Conservation (phyloP, 2,113 vertebrate genomes). For the Seriola aureovittata region DNA sequence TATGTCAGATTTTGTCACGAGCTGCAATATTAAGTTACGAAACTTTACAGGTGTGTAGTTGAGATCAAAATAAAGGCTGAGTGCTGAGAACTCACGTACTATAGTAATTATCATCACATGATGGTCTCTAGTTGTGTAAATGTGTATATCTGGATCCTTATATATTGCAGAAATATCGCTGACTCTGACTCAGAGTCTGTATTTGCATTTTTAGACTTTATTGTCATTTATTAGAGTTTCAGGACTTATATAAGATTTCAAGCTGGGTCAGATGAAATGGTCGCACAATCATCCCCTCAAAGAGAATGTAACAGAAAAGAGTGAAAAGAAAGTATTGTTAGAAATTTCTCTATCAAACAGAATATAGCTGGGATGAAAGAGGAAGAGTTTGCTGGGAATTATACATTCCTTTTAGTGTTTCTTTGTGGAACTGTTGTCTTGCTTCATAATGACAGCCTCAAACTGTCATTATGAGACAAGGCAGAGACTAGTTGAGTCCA, state of each 20-base stretch:
- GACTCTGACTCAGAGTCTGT: too few relatives aligned
- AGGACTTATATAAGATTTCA: not conserved
- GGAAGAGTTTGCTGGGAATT: conserved; percentile 33
- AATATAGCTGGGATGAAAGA: conserved; percentile 30
- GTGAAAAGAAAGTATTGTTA: conserved; percentile 32
- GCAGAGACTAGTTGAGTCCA: not conserved
- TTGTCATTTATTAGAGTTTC: conserved; percentile 5
- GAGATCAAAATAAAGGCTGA: too few relatives aligned
- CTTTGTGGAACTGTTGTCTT: conserved; percentile 30
- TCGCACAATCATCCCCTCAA: conserved; percentile 27
- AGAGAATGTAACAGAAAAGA: conserved; percentile 29
- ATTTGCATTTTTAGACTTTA: not conserved
- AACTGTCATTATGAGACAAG: conserved; percentile 28
- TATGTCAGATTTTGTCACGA: too few relatives aligned
- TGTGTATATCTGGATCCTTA: not conserved
- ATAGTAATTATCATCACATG: too few relatives aligned
- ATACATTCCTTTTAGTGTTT: conserved; percentile 48
- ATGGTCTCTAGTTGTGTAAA: not conserved
- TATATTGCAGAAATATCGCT: not conserved
- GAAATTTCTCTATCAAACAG: conserved; percentile 34
- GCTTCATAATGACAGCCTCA: conserved; percentile 21
- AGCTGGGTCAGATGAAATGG: conserved; percentile 25
- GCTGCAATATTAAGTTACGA: too few relatives aligned
- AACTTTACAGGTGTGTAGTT: too few relatives aligned
- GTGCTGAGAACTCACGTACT: too few relatives aligned